phyloP scores from a whole-genome alignment of 2,113 vertebrate genomes.

The Toxotes jaculatrix region DNA sequence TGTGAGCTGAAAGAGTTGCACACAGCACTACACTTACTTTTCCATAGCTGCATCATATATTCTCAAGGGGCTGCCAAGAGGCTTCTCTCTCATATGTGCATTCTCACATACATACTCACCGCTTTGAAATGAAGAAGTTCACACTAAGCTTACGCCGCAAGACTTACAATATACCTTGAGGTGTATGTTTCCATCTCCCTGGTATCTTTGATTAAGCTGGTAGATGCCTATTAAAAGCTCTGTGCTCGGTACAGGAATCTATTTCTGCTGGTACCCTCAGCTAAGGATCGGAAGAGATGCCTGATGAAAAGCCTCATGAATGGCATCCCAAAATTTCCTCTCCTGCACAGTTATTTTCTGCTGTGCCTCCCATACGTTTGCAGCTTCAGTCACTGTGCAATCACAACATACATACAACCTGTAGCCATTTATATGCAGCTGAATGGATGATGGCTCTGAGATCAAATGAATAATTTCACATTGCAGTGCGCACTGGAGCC shows the following conservation, averaged over 20 bases:
- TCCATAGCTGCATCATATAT: conserved; percentile 47
- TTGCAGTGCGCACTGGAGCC: conserved; percentile 6
- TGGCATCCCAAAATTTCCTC: conserved; percentile 49
- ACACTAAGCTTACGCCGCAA: conserved; percentile 7
- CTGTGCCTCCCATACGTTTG: conserved; percentile 34
- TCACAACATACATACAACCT: conserved; percentile 56
- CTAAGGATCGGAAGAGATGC: conserved; percentile 44
- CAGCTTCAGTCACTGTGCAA: conserved; percentile 48
- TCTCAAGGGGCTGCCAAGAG: conserved; percentile 29
- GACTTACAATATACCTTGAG: conserved; percentile 5
- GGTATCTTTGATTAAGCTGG: conserved; percentile 65
- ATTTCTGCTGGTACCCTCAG: conserved; percentile 56
- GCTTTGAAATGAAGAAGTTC: conserved; percentile 44
- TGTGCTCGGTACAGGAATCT: conserved; percentile 41
- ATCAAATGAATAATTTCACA: conserved; percentile 57
- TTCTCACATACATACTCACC: neutral
- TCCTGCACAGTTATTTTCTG: conserved; percentile 28
- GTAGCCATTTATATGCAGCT: conserved; percentile 42
- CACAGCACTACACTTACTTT: conserved; percentile 46
- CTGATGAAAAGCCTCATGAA: conserved; percentile 57
- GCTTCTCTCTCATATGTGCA: conserved; percentile 18
- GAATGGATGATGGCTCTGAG: conserved; percentile 51
- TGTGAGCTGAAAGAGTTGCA: conserved; percentile 48
- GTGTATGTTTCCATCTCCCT: conserved; percentile 39
- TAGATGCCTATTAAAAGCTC: conserved; percentile 62